Base-by-base conservation (phyloP, 2,113 vertebrate species). In the Colaptes auratus region DNA sequence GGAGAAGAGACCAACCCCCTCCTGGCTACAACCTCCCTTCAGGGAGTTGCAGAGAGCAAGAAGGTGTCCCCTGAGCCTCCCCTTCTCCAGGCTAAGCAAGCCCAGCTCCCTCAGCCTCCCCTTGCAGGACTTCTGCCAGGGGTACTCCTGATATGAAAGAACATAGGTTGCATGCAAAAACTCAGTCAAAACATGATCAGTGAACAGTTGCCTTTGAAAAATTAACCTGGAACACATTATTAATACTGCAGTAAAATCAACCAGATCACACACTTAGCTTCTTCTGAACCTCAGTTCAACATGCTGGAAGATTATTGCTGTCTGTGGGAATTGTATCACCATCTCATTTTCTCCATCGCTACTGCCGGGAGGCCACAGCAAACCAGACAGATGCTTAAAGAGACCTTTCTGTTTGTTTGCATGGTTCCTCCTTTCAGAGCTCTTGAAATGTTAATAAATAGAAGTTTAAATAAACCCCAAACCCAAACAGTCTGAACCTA, bases 271-370 rank as follows among this genome's bases (percentile, higher is more conserved):
- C 11, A 58, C 72, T 72, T 76, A 84, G 55, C 55, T 66, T 94
- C 92, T 89, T 89, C 65, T 95, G 71, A 88, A 86, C 91, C 95
- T 91, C 87, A 92, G 72, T 83, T 89, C 86, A 87, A 93, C 94
- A 96, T 97, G 96, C 95, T 96, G 90, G 90, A 95, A 96, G 94
- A 94, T 86, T 78, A 95, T 82, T 96, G 95, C 95, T 96, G 96
- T 93, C 96, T 74, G 74, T 94, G 91, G 92, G 87, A 96, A 95
- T 78, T 84, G 88, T 89, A 96, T 95, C 95, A 96, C 91, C 72
- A 72, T 83, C 82, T 96, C 92, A 96, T 96, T 96, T 97, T 94
- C 93, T 94, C 67, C 95, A 95, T 73, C 86, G 64, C 83, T 65
- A 88, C 36, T 86, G 74, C 73, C 6, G 8, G 35, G 58, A 73